Conservation (phyloP, 2,888 invertebrate genomes). For the Drosophila phalerata region DNA sequence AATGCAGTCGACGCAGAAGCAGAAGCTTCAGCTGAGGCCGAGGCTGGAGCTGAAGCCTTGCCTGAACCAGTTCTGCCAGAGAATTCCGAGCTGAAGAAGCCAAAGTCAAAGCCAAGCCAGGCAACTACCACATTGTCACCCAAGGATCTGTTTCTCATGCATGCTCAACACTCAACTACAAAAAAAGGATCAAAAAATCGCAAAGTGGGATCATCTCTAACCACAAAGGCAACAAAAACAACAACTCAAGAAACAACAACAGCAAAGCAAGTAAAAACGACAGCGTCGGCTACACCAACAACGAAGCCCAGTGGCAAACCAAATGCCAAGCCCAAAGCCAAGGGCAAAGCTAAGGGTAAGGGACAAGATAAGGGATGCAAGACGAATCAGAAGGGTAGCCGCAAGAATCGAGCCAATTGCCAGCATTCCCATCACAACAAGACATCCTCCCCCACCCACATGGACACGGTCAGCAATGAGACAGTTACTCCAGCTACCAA, state of each 20-base stretch:
- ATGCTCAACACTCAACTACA: conserved; percentile 18
- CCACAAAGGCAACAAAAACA: not conserved
- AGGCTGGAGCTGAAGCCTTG: not conserved
- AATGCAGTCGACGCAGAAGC: conserved; percentile 1
- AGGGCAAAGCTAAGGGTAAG: conserved; percentile 11
- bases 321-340: conserved; percentile 7
- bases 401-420: not conserved
- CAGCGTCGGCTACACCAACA: not conserved
- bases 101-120: not conserved
- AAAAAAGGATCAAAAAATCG: not conserved
- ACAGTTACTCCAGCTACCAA: not conserved
- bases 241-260: not conserved
- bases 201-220: not conserved
- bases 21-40: not conserved
- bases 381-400: not conserved
- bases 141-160: conserved; percentile 46
- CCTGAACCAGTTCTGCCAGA: not conserved
- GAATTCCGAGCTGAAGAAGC: not conserved
- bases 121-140: conserved; percentile 37
- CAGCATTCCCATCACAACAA: not conserved
- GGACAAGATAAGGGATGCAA: conserved; percentile 4
- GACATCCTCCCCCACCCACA: conserved; percentile 6
- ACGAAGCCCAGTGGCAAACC: conserved; percentile 5
- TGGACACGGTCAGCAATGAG: not conserved
- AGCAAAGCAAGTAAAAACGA: not conserved